Percentiles rank a stretch among this genome's conserved stretches.
phyloP scores from a whole-genome alignment of 1,140 invertebrate species.

The Macrotrachela quadricornifera region DNA sequence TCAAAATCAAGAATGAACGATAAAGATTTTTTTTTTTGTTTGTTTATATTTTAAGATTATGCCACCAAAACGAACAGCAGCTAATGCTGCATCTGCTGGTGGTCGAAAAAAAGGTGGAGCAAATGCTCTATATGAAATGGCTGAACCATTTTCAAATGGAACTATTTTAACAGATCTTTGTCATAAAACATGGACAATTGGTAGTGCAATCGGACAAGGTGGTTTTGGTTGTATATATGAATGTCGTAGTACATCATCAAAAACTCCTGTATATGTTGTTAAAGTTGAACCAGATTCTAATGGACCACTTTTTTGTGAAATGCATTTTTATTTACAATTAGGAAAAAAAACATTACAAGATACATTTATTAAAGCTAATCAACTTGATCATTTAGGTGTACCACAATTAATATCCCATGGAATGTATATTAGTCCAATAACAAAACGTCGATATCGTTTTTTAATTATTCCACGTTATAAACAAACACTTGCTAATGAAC shows the following conservation, averaged over 20 bases:
- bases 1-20: no score
- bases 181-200: constrained; percentile 7
- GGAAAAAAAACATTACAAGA: constrained; percentile 1
- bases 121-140: not conserved
- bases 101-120: no score
- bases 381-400: constrained; percentile 1
- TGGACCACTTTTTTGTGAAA: constrained; percentile 9
- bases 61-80: no score
- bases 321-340: constrained; percentile 8
- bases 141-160: constrained; percentile 2
- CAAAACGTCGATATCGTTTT: constrained; percentile 1
- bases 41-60: no score
- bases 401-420: constrained; percentile 1
- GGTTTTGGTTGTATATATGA: constrained; percentile 8
- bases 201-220: constrained; percentile 4
- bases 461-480: constrained; percentile 6
- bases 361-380: not conserved
- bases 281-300: constrained; percentile 8
- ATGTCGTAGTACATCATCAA: not conserved
- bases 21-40: no score
- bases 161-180: constrained; percentile 2
- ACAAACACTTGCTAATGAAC: not conserved
- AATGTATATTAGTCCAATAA: not conserved
- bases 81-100: no score
- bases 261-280: constrained; percentile 1